phyloP scores from a whole-genome alignment of 2,113 vertebrate genomes.

The Muntiacus reevesi region DNA sequence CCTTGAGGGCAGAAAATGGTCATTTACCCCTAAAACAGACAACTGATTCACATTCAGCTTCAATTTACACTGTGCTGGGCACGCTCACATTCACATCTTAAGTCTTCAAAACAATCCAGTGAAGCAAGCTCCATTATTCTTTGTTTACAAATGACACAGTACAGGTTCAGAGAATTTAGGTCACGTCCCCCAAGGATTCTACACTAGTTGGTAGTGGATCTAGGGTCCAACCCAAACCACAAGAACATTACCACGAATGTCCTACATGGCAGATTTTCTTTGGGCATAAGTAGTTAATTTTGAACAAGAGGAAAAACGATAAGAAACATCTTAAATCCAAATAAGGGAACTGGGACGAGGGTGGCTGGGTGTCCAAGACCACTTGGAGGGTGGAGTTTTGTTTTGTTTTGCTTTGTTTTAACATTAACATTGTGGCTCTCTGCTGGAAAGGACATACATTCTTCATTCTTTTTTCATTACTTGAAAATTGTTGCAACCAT shows the following conservation, averaged over 20 bases:
- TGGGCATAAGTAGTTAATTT: constrained; percentile 31
- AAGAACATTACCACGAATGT: not conserved
- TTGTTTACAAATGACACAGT: not conserved
- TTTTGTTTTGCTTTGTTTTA: constrained; percentile 64
- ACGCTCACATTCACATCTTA: not conserved
- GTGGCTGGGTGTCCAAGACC: constrained; percentile 7
- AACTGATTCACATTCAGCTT: not conserved
- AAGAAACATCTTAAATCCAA: constrained; percentile 34
- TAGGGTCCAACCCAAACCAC: not conserved
- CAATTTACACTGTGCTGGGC: not conserved
- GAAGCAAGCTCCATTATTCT: not conserved
- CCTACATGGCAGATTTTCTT: not conserved
- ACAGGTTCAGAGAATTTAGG: not conserved
- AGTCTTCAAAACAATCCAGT: not conserved
- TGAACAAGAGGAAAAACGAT: constrained; percentile 1
- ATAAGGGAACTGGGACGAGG: not conserved
- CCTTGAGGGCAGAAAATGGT: not conserved
- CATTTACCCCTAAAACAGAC: not conserved
- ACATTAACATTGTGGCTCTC: constrained; percentile 49
- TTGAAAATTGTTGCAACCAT: constrained; percentile 58
- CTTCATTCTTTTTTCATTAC: constrained; percentile 74
- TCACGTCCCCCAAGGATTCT: not conserved
- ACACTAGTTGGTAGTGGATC: not conserved
- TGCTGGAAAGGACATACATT: constrained; percentile 65
- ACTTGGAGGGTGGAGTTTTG: constrained; percentile 46